Percentiles rank a stretch among this genome's conserved stretches.
Conservation (phyloP, 2,888 invertebrate species). For the Molorchus minor region DNA sequence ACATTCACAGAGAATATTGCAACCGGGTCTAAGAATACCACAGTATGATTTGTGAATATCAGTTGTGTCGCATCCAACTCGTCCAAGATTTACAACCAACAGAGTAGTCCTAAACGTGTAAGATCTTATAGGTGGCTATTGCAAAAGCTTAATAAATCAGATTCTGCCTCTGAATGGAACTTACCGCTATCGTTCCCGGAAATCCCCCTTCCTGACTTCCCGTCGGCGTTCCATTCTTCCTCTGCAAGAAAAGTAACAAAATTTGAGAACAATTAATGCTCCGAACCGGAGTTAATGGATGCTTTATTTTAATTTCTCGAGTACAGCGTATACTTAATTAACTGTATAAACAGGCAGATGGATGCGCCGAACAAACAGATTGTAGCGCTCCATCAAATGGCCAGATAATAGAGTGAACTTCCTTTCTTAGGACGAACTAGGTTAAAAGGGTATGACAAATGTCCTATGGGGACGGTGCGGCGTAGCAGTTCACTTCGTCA, state of each 20-base stretch:
- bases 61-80: too few species aligned
- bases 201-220: slow-evolving; percentile 62
- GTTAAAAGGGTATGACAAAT: slow-evolving; percentile 25
- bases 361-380: slow-evolving; percentile 3
- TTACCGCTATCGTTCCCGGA: slow-evolving; percentile 61
- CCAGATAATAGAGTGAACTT: neutral
- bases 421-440: neutral
- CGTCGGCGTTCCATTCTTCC: slow-evolving; percentile 71
- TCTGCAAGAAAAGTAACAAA: slow-evolving; percentile 62
- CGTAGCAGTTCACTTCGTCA: neutral
- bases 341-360: slow-evolving; percentile 16
- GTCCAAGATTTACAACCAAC: too few species aligned
- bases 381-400: neutral
- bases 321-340: slow-evolving; percentile 12
- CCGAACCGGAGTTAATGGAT: slow-evolving; percentile 16
- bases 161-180: slow-evolving; percentile 37
- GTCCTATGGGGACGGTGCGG: slow-evolving; percentile 12
- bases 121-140: too few species aligned
- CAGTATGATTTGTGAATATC: too few species aligned
- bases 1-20: too few species aligned
- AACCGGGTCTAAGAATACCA: too few species aligned
- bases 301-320: slow-evolving; percentile 13
- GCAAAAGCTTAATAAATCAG: slow-evolving; percentile 8
- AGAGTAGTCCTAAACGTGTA: too few species aligned
- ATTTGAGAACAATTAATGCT: slow-evolving; percentile 22